Conservation (phyloP, 1,140 invertebrate genomes). For the Phortica variegata region DNA sequence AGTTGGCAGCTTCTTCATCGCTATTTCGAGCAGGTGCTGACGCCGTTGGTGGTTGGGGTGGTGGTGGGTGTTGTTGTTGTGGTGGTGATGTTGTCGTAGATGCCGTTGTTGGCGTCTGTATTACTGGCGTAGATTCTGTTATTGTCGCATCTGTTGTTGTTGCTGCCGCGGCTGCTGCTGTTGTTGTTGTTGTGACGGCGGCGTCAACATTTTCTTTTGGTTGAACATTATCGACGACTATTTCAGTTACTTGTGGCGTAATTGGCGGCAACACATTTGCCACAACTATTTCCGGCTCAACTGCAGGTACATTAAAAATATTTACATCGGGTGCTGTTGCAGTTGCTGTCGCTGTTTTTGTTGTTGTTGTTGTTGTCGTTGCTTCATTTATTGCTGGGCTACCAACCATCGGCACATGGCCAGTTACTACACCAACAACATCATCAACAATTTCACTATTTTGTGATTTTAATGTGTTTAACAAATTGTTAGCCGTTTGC, state of each 20-base stretch:
- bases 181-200: background rate
- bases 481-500: too few relatives aligned
- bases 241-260: background rate
- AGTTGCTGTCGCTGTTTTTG: background rate
- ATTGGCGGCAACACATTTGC: background rate
- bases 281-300: background rate
- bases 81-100: constrained; percentile 6
- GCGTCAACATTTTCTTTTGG: too few relatives aligned
- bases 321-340: constrained; percentile 37
- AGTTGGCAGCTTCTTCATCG: constrained; percentile 25
- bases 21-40: constrained; percentile 14
- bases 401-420: too few relatives aligned
- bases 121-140: too few relatives aligned
- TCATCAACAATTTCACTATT: too few relatives aligned
- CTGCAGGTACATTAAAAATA: constrained; percentile 44
- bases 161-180: background rate
- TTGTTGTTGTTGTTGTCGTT: background rate
- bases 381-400: background rate
- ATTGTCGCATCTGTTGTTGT: background rate
- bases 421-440: too few relatives aligned
- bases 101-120: background rate
- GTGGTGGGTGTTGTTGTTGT: background rate
- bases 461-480: too few relatives aligned
- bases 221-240: too few relatives aligned
- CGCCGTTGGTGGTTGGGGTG: constrained; percentile 11